phyloP scores from a whole-genome alignment of 1,140 invertebrate genomes.

The Macrostomum lignano region DNA sequence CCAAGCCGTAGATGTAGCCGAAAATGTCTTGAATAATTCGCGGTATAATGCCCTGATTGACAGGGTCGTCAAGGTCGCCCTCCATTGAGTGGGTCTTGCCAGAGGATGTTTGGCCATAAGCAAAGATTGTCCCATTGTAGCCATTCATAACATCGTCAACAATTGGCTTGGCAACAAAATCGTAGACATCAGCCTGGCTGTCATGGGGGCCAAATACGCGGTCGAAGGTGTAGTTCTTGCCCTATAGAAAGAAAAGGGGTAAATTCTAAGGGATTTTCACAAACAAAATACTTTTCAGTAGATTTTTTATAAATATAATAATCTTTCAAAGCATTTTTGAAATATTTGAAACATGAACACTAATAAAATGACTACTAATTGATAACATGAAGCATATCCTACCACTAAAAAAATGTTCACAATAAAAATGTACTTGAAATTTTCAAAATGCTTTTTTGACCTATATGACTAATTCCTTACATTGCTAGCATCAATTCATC shows the following conservation, averaged over 20 bases:
- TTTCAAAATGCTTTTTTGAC: too few species aligned
- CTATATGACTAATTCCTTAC: too few species aligned
- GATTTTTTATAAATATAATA: too few species aligned
- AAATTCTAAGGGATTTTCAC: too few species aligned
- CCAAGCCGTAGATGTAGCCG: conserved; percentile 97
- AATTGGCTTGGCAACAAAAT: conserved; percentile 21
- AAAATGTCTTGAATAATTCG: conserved; percentile 97
- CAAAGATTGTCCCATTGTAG: conserved; percentile 59
- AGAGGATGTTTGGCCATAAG: conserved; percentile 66
- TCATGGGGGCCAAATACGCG: conserved; percentile 22
- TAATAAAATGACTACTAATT: too few species aligned
- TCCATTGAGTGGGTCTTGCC: conserved; percentile 26
- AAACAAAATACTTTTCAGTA: too few species aligned
- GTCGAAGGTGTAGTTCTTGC: conserved; percentile 75
- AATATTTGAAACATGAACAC: too few species aligned
- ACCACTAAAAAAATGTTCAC: too few species aligned
- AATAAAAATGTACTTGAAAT: too few species aligned
- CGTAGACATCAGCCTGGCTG: conserved; percentile 24
- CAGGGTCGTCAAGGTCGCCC: conserved; percentile 59
- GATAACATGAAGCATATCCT: too few species aligned
- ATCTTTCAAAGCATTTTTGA: too few species aligned
- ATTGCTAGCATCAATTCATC: too few species aligned
- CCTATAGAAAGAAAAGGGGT: conserved; percentile 37
- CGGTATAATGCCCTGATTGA: conserved; percentile 86
- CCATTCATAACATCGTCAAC: conserved; percentile 33